phyloP scores from a whole-genome alignment of 2,888 invertebrate species.

The Lycophotia porphyrea region DNA sequence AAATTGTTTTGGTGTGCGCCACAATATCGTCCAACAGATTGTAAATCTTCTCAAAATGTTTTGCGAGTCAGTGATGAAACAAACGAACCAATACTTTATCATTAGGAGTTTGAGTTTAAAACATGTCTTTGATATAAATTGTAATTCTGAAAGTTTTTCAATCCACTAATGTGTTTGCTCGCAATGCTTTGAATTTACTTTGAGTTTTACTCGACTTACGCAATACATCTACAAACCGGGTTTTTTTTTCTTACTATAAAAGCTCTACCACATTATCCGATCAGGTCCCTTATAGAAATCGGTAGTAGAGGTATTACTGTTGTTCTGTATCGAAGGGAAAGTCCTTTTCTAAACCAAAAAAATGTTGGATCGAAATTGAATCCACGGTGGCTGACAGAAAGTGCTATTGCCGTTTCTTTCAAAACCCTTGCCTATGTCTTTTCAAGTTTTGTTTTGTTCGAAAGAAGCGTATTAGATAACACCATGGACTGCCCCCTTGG shows the following conservation, averaged over 20 bases:
- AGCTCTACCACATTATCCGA: neutral
- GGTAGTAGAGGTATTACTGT: neutral
- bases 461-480: neutral
- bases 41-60: slow-evolving; percentile 60
- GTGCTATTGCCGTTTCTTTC: neutral
- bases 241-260: neutral
- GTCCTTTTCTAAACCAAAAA: neutral
- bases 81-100: slow-evolving; percentile 56
- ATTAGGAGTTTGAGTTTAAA: slow-evolving; percentile 57
- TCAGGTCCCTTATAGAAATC: neutral
- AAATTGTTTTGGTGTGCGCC: slow-evolving; percentile 23
- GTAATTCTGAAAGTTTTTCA: slow-evolving; percentile 71
- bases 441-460: too few relatives aligned
- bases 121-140: slow-evolving; percentile 60
- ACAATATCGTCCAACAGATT: slow-evolving; percentile 46
- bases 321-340: neutral
- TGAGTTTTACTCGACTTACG: neutral
- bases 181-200: slow-evolving; percentile 23
- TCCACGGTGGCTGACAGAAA: neutral
- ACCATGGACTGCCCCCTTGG: neutral
- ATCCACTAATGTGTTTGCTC: slow-evolving; percentile 72
- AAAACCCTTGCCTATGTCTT: neutral
- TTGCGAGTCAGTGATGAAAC: slow-evolving; percentile 55
- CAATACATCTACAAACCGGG: neutral
- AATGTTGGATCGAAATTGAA: neutral